These are phyloP conservation scores for Temnothorax unifasciatus DNA, from an alignment of 2,888 invertebrate genomes.

Conservation along the genomic window DNA sequence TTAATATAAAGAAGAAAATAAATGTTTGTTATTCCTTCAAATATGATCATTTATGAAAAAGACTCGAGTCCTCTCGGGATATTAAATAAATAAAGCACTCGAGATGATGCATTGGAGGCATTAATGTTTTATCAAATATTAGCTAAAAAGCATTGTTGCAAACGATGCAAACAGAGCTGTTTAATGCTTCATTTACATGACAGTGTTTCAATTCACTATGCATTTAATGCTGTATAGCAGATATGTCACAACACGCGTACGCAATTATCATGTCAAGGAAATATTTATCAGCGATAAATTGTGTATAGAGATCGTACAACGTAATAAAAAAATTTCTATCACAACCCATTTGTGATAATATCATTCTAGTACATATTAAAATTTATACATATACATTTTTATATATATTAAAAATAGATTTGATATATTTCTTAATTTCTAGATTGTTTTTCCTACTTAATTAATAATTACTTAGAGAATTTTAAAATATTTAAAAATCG, in stretches of 20 bases:
- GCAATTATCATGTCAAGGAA: conserved; percentile 19
- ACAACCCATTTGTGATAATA: not conserved
- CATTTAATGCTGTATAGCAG: not conserved
- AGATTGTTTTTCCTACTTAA: not conserved
- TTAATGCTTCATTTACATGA: conserved; percentile 6
- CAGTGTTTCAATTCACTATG: conserved; percentile 11
- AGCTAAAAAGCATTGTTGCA: not conserved
- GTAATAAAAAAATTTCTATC: not conserved
- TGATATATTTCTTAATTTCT: not conserved
- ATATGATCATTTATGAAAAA: not conserved
- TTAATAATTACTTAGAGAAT: not conserved
- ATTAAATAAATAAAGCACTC: not conserved
- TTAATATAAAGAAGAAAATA: not conserved
- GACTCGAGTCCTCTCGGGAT: not conserved
- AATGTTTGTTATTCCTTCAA: not conserved
- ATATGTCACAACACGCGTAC: not conserved
- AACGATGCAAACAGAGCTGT: not conserved
- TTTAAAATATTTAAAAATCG: not conserved
- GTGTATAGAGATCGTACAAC: not conserved
- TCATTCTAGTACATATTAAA: not conserved
- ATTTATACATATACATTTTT: too few relatives aligned
- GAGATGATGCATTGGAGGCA: not conserved
- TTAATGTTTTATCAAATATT: conserved; percentile 5
- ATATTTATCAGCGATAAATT: not conserved
- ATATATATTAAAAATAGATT: not conserved